These are phyloP conservation scores for Beroe ovata DNA, from an alignment of 37 sponge, comb jelly and placozoan genomes.

Conservation along the genomic window DNA sequence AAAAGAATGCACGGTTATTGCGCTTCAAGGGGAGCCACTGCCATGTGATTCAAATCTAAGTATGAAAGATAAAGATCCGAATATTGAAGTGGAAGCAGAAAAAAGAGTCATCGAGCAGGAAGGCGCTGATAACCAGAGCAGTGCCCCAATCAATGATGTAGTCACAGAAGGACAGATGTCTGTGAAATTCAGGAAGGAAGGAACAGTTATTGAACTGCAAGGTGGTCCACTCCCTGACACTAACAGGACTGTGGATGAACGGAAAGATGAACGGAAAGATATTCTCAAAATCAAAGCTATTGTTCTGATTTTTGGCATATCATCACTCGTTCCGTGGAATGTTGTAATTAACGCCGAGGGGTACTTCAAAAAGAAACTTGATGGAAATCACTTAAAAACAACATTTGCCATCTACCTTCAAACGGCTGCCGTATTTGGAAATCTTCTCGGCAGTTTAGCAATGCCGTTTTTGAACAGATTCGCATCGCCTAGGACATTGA, in stretches of 20 bases:
- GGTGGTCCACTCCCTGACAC: neutral
- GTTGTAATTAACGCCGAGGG: conserved; percentile 7
- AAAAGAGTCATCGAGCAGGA: no score
- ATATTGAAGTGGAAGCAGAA: neutral
- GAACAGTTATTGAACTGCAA: neutral
- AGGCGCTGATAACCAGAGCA: no score
- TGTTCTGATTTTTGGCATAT: neutral
- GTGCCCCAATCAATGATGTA: no score
- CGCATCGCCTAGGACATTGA: neutral
- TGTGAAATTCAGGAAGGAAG: neutral
- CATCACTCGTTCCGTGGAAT: conserved; percentile 11
- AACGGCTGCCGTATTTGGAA: conserved; percentile 11
- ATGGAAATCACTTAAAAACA: neutral
- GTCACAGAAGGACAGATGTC: no score
- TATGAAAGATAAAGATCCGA: no score
- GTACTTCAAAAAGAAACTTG: neutral
- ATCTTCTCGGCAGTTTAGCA: neutral
- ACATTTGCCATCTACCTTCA: neutral
- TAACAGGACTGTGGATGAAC: neutral
- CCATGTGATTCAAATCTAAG: no score
- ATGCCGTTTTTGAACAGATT: neutral
- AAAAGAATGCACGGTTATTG: neutral
- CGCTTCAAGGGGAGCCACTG: neutral
- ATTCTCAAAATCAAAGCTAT: neutral
- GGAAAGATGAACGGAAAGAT: neutral